Conservation (phyloP, 2,797 vertebrate species). For the Euphonia xanthogaster region DNA sequence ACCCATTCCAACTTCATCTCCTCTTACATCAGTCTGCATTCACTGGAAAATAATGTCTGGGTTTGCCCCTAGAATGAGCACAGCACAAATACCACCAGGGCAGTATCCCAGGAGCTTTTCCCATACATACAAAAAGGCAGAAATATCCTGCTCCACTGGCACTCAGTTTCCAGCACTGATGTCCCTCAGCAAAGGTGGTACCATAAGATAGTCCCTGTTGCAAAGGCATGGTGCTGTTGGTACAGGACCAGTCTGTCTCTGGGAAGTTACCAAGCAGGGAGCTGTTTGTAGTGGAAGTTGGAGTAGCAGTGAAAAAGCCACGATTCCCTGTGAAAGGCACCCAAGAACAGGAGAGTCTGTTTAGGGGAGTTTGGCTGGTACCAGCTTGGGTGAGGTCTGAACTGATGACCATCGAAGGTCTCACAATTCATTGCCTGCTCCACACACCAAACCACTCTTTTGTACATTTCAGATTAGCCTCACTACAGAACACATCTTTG, state of each 20-base stretch:
- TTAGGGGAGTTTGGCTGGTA: background rate
- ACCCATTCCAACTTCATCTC: background rate
- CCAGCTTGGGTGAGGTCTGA: background rate
- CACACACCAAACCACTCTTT: fast-evolving
- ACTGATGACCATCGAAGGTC: background rate
- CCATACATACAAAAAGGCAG: background rate
- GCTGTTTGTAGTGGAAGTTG: background rate
- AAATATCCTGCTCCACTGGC: background rate
- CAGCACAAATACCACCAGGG: background rate
- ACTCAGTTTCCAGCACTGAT: background rate
- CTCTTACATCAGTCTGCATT: background rate
- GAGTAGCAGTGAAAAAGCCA: background rate
- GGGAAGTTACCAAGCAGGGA: background rate
- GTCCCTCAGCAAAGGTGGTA: background rate
- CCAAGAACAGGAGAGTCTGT: background rate
- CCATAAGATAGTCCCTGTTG: background rate
- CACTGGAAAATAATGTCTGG: background rate
- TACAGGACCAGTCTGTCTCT: background rate
- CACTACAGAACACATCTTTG: background rate
- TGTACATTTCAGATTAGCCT: background rate
- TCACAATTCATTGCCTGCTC: background rate
- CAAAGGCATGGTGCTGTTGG: background rate
- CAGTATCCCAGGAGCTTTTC: background rate
- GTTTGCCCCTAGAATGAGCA: background rate
- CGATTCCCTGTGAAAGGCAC: background rate